Evolutionary conservation across 2,888 invertebrate genomes (phyloP).

Genomic region (Drosophila neotestacea): DNA sequence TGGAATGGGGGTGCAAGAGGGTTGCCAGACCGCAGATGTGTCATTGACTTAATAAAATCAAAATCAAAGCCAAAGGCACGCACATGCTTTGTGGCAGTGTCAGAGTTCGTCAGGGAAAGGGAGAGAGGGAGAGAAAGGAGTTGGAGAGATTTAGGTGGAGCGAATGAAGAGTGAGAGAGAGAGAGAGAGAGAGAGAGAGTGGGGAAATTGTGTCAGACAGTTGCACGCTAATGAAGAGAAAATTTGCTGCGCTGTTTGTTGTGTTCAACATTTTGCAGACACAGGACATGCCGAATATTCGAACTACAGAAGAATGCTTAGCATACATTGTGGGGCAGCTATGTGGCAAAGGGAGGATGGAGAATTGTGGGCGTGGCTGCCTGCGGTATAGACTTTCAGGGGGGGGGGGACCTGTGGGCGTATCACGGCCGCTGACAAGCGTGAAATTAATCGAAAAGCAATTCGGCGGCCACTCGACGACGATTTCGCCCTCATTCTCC

Average conservation of each 20-base stretch:
- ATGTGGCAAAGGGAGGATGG: neutral
- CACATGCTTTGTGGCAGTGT: slow-evolving; percentile 56
- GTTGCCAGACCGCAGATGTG: slow-evolving; percentile 75
- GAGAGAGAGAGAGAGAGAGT: neutral
- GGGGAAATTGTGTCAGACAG: slow-evolving; percentile 30
- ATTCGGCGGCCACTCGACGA: slow-evolving; percentile 57
- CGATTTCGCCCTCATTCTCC: slow-evolving; percentile 1
- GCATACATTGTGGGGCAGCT: slow-evolving; percentile 40
- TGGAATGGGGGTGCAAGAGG: slow-evolving; percentile 5
- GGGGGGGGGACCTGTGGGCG: slow-evolving; percentile 51
- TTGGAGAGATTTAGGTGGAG: neutral
- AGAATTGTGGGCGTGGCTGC: neutral
- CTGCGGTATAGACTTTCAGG: neutral
- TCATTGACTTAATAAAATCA: slow-evolving; percentile 82
- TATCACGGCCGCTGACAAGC: slow-evolving; percentile 78
- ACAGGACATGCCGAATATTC: slow-evolving; percentile 20
- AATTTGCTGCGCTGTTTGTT: slow-evolving; percentile 65
- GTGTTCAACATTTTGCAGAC: slow-evolving; percentile 21
- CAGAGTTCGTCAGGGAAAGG: slow-evolving; percentile 7
- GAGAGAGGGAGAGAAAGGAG: neutral
- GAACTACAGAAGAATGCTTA: slow-evolving; percentile 45
- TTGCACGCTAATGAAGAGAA: slow-evolving; percentile 73
- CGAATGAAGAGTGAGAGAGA: neutral
- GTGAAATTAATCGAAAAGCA: slow-evolving; percentile 82
- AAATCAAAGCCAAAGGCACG: slow-evolving; percentile 79